A percentile compares a stretch with the other conserved stretches of the same genome.
Conservation (phyloP, 35 echinoderm and acorn worm genomes). For the Nesometra sesokonis region DNA sequence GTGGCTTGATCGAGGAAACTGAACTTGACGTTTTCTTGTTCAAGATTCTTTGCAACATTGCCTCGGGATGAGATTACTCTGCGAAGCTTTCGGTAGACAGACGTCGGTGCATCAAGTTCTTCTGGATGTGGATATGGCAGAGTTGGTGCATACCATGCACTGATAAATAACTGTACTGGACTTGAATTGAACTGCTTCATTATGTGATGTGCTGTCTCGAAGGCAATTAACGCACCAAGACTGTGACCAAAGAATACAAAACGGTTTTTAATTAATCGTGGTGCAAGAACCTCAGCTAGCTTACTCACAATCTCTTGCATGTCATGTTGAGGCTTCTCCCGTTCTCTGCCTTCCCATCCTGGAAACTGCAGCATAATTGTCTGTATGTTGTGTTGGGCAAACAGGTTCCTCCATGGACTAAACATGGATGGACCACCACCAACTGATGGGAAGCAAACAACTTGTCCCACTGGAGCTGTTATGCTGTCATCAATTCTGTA, state of each 20-base stretch:
- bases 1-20: constrained; percentile 81
- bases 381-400: constrained; percentile 61
- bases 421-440: constrained; percentile 77
- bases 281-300: constrained; percentile 56
- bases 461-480: constrained; percentile 40
- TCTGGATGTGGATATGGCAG: constrained; percentile 85
- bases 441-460: constrained; percentile 83
- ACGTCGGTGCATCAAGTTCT: constrained; percentile 60
- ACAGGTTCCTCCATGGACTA: constrained; percentile 48
- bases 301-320: constrained; percentile 56
- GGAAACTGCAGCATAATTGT: constrained; percentile 65
- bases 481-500: constrained; percentile 55
- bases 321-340: constrained; percentile 60
- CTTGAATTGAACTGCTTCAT: constrained; percentile 55
- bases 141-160: constrained; percentile 94
- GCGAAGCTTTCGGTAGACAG: constrained; percentile 56
- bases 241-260: constrained; percentile 94
- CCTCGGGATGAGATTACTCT: constrained; percentile 37
- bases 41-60: constrained; percentile 27
- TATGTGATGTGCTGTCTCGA: constrained; percentile 72
- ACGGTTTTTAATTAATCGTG: constrained; percentile 39
- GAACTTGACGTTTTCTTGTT: constrained; percentile 69
- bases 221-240: constrained; percentile 78
- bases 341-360: constrained; percentile 86
- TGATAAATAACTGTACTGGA: constrained; percentile 66